These are phyloP conservation scores for Crocodylus rhombifer DNA, from an alignment of 2,797 vertebrate genomes.

Conservation along the genomic window DNA sequence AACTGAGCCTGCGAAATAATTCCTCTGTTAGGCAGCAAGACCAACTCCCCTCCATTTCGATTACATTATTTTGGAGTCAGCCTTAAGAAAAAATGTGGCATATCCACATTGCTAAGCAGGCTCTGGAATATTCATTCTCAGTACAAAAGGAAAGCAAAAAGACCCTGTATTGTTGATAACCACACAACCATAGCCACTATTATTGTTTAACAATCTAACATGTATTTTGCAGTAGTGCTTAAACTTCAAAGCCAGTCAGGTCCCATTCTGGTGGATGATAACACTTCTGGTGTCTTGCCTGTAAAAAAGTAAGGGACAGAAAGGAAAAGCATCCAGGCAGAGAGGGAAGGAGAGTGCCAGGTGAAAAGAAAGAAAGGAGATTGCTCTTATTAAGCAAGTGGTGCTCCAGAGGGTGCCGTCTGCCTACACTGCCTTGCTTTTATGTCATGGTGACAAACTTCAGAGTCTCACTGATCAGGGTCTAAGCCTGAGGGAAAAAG, in stretches of 20 bases:
- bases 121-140: accelerated
- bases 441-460: not conserved
- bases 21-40: accelerated
- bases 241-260: not conserved
- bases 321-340: accelerated
- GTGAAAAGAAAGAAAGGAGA: not conserved
- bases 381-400: accelerated
- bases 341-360: accelerated
- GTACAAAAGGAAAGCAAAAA: accelerated
- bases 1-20: no score
- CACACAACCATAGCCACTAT: accelerated
- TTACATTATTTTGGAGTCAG: accelerated
- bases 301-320: accelerated
- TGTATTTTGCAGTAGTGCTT: accelerated
- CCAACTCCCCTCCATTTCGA: accelerated
- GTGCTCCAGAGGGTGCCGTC: not conserved
- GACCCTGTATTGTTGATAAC: not conserved
- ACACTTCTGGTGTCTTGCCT: accelerated
- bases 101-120: not conserved
- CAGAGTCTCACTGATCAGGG: not conserved
- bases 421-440: accelerated
- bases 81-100: accelerated
- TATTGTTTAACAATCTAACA: accelerated
- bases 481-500: not conserved
- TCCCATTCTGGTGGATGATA: accelerated